These are phyloP conservation scores for Drosophila repletoides DNA, from an alignment of 1,140 invertebrate genomes.

Conservation along the genomic window DNA sequence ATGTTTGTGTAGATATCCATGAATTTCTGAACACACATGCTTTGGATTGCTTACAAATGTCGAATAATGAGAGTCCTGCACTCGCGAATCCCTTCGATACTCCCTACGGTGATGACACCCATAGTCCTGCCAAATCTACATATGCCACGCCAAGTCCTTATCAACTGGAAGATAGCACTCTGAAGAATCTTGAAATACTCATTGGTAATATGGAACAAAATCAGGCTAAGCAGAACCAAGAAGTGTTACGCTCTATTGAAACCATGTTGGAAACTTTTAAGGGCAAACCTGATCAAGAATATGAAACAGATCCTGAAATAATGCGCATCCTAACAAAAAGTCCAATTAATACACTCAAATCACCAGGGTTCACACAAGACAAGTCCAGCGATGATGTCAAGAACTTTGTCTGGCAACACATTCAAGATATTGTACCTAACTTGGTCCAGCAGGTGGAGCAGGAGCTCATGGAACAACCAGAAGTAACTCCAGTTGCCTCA, in stretches of 20 bases:
- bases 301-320: constrained; percentile 70
- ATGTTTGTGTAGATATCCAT: constrained; percentile 70
- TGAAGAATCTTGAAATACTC: constrained; percentile 81
- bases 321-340: constrained; percentile 78
- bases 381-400: constrained; percentile 61
- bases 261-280: constrained; percentile 71
- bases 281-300: constrained; percentile 54
- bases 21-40: constrained; percentile 76
- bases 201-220: constrained; percentile 81
- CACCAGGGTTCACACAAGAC: constrained; percentile 15
- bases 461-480: constrained; percentile 52
- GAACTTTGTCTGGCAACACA: constrained; percentile 81
- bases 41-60: constrained; percentile 71
- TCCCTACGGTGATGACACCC: constrained; percentile 37
- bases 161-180: constrained; percentile 68
- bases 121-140: constrained; percentile 57
- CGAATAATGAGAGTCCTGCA: constrained; percentile 33
- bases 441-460: constrained; percentile 82
- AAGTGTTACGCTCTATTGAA: constrained; percentile 73
- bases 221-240: constrained; percentile 77
- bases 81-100: constrained; percentile 49
- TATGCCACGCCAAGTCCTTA: constrained; percentile 71
- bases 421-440: constrained; percentile 81
- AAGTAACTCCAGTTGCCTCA: not conserved
- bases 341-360: constrained; percentile 60